phyloP scores from a whole-genome alignment of 2,113 vertebrate genomes.

The Spilogale gracilis region DNA sequence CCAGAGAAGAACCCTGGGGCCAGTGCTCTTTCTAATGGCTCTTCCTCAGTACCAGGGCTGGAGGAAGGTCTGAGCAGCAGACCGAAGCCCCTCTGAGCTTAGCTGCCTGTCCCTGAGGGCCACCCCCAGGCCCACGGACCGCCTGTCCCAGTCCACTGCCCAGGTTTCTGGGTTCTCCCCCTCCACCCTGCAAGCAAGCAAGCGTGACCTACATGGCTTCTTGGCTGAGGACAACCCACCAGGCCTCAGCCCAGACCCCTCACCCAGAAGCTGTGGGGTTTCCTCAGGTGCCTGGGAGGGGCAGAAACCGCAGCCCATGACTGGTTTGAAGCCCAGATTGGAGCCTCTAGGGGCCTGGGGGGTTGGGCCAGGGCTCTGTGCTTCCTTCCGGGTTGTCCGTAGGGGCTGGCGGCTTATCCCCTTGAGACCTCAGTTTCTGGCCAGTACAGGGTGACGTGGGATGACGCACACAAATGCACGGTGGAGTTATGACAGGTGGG shows the following conservation, averaged over 20 bases:
- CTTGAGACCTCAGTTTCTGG: slow-evolving; percentile 73
- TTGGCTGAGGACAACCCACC: not conserved
- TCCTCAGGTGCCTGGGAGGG: not conserved
- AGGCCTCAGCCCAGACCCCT: not conserved
- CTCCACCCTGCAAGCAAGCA: not conserved
- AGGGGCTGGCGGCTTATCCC: slow-evolving; percentile 31
- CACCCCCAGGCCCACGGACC: no score
- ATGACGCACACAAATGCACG: not conserved
- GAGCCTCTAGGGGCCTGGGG: not conserved
- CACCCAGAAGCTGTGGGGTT: not conserved
- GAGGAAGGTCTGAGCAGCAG: not conserved
- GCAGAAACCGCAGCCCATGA: not conserved
- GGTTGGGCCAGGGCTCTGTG: not conserved
- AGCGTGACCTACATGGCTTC: not conserved
- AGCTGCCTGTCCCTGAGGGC: not conserved
- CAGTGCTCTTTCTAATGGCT: not conserved
- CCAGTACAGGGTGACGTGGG: not conserved
- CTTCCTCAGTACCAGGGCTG: not conserved
- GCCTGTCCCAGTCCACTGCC: no score
- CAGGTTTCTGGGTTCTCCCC: not conserved
- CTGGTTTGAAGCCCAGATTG: not conserved
- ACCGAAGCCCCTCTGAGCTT: not conserved
- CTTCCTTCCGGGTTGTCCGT: slow-evolving; percentile 65
- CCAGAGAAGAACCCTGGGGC: not conserved
- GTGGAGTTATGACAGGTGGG: not conserved